A percentile compares a stretch with the other conserved stretches of the same genome.
Conservation (phyloP, 2,797 vertebrate species). For the Pangasius larnaudii region DNA sequence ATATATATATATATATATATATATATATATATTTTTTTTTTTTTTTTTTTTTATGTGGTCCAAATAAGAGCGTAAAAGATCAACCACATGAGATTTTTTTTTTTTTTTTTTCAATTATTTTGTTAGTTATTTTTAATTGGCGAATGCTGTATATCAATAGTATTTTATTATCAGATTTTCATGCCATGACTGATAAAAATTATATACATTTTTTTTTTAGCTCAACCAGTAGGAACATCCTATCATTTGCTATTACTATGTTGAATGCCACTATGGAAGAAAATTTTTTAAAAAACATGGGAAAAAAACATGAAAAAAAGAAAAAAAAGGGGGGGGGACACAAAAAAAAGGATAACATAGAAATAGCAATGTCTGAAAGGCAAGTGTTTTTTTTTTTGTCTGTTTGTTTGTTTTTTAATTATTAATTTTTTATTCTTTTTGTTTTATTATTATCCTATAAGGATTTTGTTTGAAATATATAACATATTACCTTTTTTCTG, state of each 20-base stretch:
- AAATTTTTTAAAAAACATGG: too few relatives aligned
- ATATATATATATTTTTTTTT: too few relatives aligned
- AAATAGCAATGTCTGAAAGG: neutral
- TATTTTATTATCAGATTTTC: neutral
- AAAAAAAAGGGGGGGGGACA: too few relatives aligned
- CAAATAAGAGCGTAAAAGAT: neutral
- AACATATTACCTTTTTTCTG: too few relatives aligned
- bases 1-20: too few relatives aligned
- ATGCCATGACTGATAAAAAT: neutral
- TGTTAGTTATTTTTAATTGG: neutral
- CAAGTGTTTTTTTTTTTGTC: neutral
- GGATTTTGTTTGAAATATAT: too few relatives aligned
- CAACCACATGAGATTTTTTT: neutral
- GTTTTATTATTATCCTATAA: too few relatives aligned
- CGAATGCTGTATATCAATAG: neutral
- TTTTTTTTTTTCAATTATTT: neutral
- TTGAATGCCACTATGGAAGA: neutral
- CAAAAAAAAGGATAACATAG: neutral
- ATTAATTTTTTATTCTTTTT: too few relatives aligned
- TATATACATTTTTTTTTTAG: neutral
- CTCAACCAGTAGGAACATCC: neutral
- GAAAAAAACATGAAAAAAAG: too few relatives aligned
- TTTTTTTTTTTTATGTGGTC: neutral
- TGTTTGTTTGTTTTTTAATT: too few relatives aligned
- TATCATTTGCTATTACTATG: neutral